These are phyloP conservation scores for Zaprionus obscuricornis DNA, from an alignment of 2,888 invertebrate genomes.

Conservation along the genomic window DNA sequence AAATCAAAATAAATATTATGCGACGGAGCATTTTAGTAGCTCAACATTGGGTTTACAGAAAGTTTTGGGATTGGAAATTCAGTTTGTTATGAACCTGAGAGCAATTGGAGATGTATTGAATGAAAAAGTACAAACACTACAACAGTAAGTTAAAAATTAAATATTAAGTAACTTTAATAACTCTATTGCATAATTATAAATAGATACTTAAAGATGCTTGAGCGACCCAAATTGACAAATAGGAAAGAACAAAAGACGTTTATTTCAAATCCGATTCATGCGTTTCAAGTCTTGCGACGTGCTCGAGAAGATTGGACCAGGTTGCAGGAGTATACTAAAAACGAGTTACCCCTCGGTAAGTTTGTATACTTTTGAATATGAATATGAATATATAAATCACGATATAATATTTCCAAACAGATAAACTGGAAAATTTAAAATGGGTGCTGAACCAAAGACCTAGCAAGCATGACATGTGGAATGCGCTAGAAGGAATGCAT, in stretches of 20 bases:
- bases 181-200: too few species aligned
- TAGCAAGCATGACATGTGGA: constrained; percentile 25
- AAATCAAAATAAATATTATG: rapidly evolving
- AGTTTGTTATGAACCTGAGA: constrained; percentile 35
- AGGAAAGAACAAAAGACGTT: constrained; percentile 17
- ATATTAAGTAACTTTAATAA: background rate
- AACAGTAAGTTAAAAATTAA: constrained; percentile 29
- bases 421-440: constrained; percentile 15
- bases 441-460: constrained; percentile 20
- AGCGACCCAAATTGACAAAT: background rate
- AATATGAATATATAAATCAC: too few species aligned
- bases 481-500: constrained; percentile 24
- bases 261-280: constrained; percentile 47
- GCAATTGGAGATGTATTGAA: constrained; percentile 29
- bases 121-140: constrained; percentile 33
- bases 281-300: constrained; percentile 47
- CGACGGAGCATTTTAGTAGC: constrained; percentile 21
- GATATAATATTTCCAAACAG: constrained; percentile 3
- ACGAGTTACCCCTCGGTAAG: too few species aligned
- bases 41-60: constrained; percentile 31
- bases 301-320: constrained; percentile 51
- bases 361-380: too few species aligned
- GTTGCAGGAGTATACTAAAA: constrained; percentile 17
- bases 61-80: constrained; percentile 31
- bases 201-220: constrained; percentile 37